A percentile compares a stretch with the other conserved stretches of the same genome.
phyloP scores from a whole-genome alignment of 1,140 invertebrate genomes.

The Drosophila kurseongensis region DNA sequence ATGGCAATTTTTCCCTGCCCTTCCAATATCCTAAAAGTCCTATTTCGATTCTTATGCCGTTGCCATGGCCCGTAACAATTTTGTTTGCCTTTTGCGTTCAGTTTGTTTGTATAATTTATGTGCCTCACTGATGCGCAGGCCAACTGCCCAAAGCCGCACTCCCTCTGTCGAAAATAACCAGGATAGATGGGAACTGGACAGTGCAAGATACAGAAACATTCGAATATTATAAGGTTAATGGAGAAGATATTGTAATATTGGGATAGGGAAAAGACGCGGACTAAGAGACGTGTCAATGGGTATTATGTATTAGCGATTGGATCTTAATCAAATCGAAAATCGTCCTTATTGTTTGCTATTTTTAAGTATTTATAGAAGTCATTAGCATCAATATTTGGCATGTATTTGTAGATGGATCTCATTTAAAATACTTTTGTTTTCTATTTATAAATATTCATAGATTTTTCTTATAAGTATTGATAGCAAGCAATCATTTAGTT shows the following conservation, averaged over 20 bases:
- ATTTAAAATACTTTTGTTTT: no score
- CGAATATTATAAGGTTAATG: constrained; percentile 9
- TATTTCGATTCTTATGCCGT: constrained; percentile 47
- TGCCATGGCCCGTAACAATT: constrained; percentile 56
- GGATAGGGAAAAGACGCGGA: not conserved
- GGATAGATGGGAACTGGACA: constrained; percentile 2
- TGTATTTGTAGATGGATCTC: no score
- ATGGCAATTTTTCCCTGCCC: constrained; percentile 34
- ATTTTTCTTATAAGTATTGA: no score
- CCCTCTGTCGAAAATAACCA: constrained; percentile 2
- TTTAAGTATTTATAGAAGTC: no score
- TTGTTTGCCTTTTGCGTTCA: constrained; percentile 59
- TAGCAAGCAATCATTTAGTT: no score
- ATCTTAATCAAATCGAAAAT: not conserved
- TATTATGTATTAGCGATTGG: not conserved
- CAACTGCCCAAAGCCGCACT: constrained; percentile 33
- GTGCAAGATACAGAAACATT: not conserved
- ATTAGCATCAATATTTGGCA: no score
- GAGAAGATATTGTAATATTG: not conserved
- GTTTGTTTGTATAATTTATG: constrained; percentile 77
- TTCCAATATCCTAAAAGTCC: constrained; percentile 29
- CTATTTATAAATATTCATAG: no score
- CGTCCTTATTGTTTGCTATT: not conserved
- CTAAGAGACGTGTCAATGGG: not conserved
- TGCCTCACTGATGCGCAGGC: constrained; percentile 49